These are phyloP conservation scores for Aphrocallistes beatrix DNA, from an alignment of 37 sponge, comb jelly and placozoan species.

Conservation along the genomic window DNA sequence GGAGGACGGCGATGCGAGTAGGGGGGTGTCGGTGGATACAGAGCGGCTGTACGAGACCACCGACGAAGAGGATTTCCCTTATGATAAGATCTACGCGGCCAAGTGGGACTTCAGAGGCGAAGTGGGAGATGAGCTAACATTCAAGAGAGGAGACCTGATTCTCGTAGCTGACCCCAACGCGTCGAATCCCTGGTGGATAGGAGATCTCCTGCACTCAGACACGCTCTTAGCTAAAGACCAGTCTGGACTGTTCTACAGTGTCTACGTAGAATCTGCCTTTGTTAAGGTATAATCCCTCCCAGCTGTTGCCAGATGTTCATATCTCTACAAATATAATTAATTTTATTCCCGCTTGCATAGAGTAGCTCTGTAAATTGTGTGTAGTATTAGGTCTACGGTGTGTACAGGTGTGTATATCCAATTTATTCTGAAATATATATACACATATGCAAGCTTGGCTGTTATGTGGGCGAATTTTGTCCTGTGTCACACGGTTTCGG, in stretches of 20 bases:
- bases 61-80: conserved; percentile 28
- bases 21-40: conserved; percentile 37
- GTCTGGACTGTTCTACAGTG: background rate
- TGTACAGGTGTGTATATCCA: too few species aligned
- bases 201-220: conserved; percentile 38
- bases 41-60: conserved; percentile 23
- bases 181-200: conserved; percentile 57
- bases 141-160: conserved; percentile 65
- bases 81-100: conserved; percentile 51
- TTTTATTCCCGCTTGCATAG: too few species aligned
- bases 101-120: conserved; percentile 53
- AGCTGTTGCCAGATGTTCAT: too few species aligned
- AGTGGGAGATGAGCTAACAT: conserved; percentile 48
- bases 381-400: too few species aligned
- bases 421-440: too few species aligned
- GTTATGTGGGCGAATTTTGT: too few species aligned
- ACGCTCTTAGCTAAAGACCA: background rate
- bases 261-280: background rate
- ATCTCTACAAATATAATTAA: too few species aligned
- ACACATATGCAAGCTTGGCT: too few species aligned
- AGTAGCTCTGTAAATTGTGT: too few species aligned
- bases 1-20: background rate
- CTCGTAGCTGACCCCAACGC: conserved; percentile 30
- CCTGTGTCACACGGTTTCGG: too few species aligned
- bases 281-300: background rate